Evolutionary conservation across 2,888 invertebrate genomes (phyloP), one percentile per base, ranked within the genome.

Genomic region (Cyclophora punctaria): DNA sequence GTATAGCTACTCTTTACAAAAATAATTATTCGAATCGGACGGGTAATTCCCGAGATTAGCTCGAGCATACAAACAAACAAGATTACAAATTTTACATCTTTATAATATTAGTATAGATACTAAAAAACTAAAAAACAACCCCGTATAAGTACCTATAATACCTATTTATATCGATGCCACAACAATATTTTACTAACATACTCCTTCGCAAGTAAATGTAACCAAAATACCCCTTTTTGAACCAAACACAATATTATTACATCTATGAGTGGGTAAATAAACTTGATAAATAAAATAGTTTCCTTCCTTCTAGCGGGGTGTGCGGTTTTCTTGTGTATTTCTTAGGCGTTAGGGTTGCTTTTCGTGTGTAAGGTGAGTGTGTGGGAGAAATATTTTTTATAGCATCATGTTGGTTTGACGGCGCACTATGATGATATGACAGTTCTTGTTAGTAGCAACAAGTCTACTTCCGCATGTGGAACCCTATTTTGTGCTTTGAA

Each of bases 251-350:
- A 64, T 67, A 62, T 65, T 66, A 64, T 67, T 63, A 67, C 66
- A 49, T 60, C 58, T 53, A 65, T 60, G 62, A 67, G 65, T 68
- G 60, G 58, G 62, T 67, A 71, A 69, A 71, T 71, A 69, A 56
- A 58, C 60, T 57, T 54, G 57, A 59, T 56, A 56, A 65, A 69
- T 66, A 70, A 59, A 62, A 58, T 63, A 63, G 63, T 64, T 63
- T 54, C 59, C 48, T 44, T 35, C 41, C 35, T 7, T 41, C 2
- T 5, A 3, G 20, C 4, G 5, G 5, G 4, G 37, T 37, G 5
- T 37, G 37, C 37, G 4, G 5, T 37, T 37, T 37, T 37, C 37
- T 37, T 37, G 5, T 37, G 4, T 37, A 37, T 37, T 4, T 37
- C 37, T 37, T 37, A 4, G 1, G 3, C 0, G 0, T 20, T 53